A percentile compares a stretch with the other conserved stretches of the same genome.
These are phyloP conservation scores for Petrophora chlorosata DNA, from an alignment of 2,888 invertebrate species.

Conservation along the genomic window DNA sequence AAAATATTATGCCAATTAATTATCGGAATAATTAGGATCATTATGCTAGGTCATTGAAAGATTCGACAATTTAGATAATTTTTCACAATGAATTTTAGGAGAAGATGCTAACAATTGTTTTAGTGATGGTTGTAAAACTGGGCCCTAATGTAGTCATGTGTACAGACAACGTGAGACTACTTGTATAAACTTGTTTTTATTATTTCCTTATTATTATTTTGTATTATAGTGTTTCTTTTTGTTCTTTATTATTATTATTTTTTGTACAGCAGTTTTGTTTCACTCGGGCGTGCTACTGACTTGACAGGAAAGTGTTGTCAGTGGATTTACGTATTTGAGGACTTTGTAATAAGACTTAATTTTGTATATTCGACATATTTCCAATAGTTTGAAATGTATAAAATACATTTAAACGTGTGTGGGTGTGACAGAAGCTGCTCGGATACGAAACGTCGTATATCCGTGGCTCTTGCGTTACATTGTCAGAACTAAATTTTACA, in stretches of 20 bases:
- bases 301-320: slow-evolving; percentile 21
- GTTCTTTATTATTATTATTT: slow-evolving; percentile 53
- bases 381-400: slow-evolving; percentile 52
- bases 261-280: slow-evolving; percentile 75
- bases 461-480: slow-evolving; percentile 46
- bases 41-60: too few relatives aligned
- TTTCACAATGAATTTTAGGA: not conserved
- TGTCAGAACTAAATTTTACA: slow-evolving; percentile 37
- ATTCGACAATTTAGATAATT: slow-evolving; percentile 1
- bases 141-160: slow-evolving; percentile 39
- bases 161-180: slow-evolving; percentile 46
- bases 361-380: slow-evolving; percentile 57
- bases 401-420: slow-evolving; percentile 52
- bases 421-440: slow-evolving; percentile 51
- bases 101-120: not conserved
- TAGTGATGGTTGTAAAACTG: slow-evolving; percentile 37
- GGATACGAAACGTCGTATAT: slow-evolving; percentile 39
- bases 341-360: slow-evolving; percentile 51
- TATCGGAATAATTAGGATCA: too few relatives aligned
- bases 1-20: too few relatives aligned
- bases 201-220: slow-evolving; percentile 60
- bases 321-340: slow-evolving; percentile 32
- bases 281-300: slow-evolving; percentile 47
- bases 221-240: slow-evolving; percentile 68
- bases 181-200: slow-evolving; percentile 60